Evolutionary conservation across 2,888 invertebrate genomes (phyloP), one percentile per base, ranked within the genome.

Genomic region (Lasioglossum malachurum): DNA sequence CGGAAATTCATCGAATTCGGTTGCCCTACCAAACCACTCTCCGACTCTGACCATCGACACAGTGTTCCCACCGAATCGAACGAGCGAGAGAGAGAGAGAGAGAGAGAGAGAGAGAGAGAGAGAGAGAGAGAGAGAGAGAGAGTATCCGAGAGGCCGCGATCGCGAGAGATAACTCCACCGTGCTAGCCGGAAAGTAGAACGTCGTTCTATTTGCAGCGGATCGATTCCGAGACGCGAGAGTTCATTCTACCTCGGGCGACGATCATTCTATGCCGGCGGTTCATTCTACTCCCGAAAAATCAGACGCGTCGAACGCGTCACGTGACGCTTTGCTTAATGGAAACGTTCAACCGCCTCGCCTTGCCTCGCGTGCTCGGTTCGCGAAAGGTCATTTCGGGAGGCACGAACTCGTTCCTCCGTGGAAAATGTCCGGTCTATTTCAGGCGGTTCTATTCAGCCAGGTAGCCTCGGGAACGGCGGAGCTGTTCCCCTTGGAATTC

Each of bases 181-280:
- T n/a, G 31, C 41, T 41, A 7, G 41, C 53, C 14, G 7, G 23
- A 57, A 83, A 84, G 84, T 84, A 78, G 84, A 83, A 84, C 84
- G 35, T 75, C n/a, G n/a, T 67, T 64, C 83, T 83, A 77, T 84
- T 84, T 83, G 31, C 57, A n/a, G 27, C 19, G 46, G 69, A 84
- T 84, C 84, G 84, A 84, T 78, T 38, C 16, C 8, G 16, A 14
- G 23, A 7, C 31, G 27, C 67, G 23, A 19, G 31, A 35, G 83
- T 77, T 84, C 67, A 77, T 84, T 83, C 83, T 84, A 84, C 72
- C 41, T 4, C n/a, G 69, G 69, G 8, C 38, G 69, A 35, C 35
- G 23, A 38, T 69, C 38, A 16, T 35, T 38, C 23, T 53, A 16
- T 16, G 72, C 16, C 1, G 7, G 4, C 16, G 23, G 76, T 76